Evolutionary conservation across 2,888 invertebrate genomes (phyloP), one percentile per base, ranked within the genome.

Genomic region (Callyntrura guangdongensis): DNA sequence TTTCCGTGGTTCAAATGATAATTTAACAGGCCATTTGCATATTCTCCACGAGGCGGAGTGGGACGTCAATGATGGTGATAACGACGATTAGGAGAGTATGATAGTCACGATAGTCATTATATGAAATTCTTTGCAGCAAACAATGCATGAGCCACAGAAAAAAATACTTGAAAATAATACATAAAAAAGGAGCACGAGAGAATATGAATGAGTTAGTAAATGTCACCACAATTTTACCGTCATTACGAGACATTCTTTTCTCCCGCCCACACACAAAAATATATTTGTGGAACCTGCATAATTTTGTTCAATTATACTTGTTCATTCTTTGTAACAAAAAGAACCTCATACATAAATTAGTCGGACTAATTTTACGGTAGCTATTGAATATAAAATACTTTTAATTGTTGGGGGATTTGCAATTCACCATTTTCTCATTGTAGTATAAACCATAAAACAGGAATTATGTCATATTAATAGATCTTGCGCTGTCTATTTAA

Each of bases 1-100:
- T 61, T 36, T 61, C 12, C 27, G 12, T 67, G 17, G 67, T 27
- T 12, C 27, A 67, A 12, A 67, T 67, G 67, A 67, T 67, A 27
- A 27, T 67, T 67, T 67, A 67, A 67, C 67, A 67, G 67, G 67
- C 14, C 67, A 27, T 67, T 67, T 67, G 67, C 67, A 67, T 67
- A 67, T 67, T 27, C 27, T 67, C 27, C 67, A 67, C 5, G 67
- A 27, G 12, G 27, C 17, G 25, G 67, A 27, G 25, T 25, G 12
- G 11, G 67, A 61, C 9, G 20, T 56, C 17, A 22, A 61, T 22
- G 22, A 22, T 61, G 11, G 17, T 61, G 61, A 22, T 61, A 22
- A 22, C 12, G 61, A 22, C 12, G 61, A 22, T 53, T 9, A 53
- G 36, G 36, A 36, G 36, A 36, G 36, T 36, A 36, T 36, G 3